Evolutionary conservation across 2,113 vertebrate species (phyloP), one percentile per base, ranked within the genome.

Genomic region (Clarias batrachus): DNA sequence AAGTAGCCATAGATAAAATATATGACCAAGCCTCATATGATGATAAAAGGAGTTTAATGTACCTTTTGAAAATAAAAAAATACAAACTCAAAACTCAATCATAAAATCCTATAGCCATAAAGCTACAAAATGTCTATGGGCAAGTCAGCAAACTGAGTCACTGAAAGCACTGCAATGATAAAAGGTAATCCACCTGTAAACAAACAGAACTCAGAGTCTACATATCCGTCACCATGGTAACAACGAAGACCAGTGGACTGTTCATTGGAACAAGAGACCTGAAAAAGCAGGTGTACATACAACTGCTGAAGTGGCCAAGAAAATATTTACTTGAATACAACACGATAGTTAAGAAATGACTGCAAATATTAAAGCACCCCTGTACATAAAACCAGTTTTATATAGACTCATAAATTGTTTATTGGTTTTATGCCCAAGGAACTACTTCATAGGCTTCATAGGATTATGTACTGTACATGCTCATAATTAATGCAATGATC

Each of bases 131-230:
- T 76, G 48, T 78, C 10, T 19, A 57, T 30, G n/a, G 16, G 52
- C 0, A 57, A 57, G 23, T 57, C 14, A 78, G 33, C 33, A 81
- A 37, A 81, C 13, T 19, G 33, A 81, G 80, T 65, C 37, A 63
- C 23, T 65, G 33, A 81, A 27, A 48, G 80, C 33, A 81, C 37
- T 27, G 59, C 6, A 7, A 56, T 56, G 48, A 52, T 41, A 12
- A n/a, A 76, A 76, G 48, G 37, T 73, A 66, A 66, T 13, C 63
- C 63, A 66, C 63, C 63, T 27, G 66, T 73, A 81, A 81, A 81
- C 80, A 81, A 81, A 65, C 37, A 48, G 37, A 81, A 54, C 7
- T 3, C 6, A 52, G 54, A 19, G 16, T 30, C 52, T 57, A 79
- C 57, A 25, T 3, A 81, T 41, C 79, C 25, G 33, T 81, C 30